phyloP scores from a whole-genome alignment of 2,113 vertebrate genomes.

The Hirundichthys speculiger region DNA sequence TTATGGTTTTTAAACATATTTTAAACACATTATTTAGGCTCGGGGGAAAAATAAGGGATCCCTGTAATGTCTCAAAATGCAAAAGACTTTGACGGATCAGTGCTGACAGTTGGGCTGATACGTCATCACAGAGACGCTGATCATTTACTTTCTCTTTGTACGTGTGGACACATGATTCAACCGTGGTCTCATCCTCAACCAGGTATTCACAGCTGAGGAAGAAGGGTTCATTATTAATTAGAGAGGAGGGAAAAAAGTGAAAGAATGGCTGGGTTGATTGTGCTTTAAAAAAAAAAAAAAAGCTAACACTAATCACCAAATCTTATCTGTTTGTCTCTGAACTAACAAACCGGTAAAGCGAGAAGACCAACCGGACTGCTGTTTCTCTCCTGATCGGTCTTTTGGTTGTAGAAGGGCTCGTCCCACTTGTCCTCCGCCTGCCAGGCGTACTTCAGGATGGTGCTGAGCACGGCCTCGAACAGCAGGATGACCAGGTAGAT shows the following conservation, averaged over 20 bases:
- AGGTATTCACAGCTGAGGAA: neutral
- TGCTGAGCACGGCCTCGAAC: constrained; percentile 94
- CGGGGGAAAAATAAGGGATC: no score
- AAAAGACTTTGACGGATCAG: no score
- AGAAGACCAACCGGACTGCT: constrained; percentile 83
- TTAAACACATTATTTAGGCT: no score
- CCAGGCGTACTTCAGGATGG: constrained; percentile 97
- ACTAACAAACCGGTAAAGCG: neutral
- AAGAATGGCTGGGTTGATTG: neutral
- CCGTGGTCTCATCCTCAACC: neutral
- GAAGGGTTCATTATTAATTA: neutral
- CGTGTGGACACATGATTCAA: neutral
- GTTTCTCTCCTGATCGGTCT: constrained; percentile 94
- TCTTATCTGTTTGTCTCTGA: constrained; percentile 24
- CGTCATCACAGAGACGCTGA: neutral
- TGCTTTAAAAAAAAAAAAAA: neutral
- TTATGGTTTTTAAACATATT: no score
- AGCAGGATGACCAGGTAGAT: constrained; percentile 96
- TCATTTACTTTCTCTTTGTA: no score
- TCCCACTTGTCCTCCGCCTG: constrained; percentile 93
- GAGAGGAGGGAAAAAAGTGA: neutral
- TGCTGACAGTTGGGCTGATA: no score
- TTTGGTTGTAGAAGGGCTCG: constrained; percentile 95
- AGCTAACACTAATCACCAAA: neutral
- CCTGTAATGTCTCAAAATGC: no score